Conservation (phyloP, 2,797 vertebrate genomes). For the Carapus acus region DNA sequence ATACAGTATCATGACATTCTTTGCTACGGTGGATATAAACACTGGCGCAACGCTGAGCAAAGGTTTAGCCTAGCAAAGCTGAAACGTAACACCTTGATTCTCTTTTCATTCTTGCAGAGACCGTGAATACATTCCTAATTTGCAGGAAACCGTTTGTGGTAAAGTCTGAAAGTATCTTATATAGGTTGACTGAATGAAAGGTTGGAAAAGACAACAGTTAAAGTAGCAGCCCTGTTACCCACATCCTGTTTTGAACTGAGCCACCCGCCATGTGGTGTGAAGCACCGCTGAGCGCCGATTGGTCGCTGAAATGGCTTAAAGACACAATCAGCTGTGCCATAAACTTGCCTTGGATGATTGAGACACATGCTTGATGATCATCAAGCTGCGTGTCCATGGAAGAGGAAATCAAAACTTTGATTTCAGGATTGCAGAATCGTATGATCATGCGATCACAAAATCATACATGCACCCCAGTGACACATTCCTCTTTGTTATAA, state of each 20-base stretch:
- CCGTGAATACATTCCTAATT: slow-evolving; percentile 14
- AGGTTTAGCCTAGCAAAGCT: slow-evolving; percentile 13
- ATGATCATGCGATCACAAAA: slow-evolving; percentile 23
- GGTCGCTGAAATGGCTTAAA: not conserved
- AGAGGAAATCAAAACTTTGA: not conserved
- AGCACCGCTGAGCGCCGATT: slow-evolving; percentile 8
- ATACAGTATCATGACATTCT: too few relatives aligned
- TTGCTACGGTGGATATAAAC: slow-evolving; percentile 12
- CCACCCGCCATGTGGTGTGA: slow-evolving; percentile 27
- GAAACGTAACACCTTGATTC: not conserved
- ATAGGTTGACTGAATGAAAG: slow-evolving; percentile 18
- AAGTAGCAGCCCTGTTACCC: slow-evolving; percentile 52
- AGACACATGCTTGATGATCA: too few relatives aligned
- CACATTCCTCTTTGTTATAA: slow-evolving; percentile 32
- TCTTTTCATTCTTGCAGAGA: slow-evolving; percentile 4
- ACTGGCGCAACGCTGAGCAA: not conserved
- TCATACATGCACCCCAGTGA: slow-evolving; percentile 3
- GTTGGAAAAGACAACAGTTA: slow-evolving; percentile 46
- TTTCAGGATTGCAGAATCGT: slow-evolving; percentile 39
- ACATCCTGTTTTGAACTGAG: slow-evolving; percentile 75
- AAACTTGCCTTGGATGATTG: too few relatives aligned
- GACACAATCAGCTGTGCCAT: too few relatives aligned
- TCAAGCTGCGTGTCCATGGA: too few relatives aligned
- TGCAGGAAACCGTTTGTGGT: slow-evolving; percentile 22
- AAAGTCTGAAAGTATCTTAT: slow-evolving; percentile 15